Evolutionary conservation across 1,140 invertebrate species (phyloP).

Genomic region (Pantala flavescens): DNA sequence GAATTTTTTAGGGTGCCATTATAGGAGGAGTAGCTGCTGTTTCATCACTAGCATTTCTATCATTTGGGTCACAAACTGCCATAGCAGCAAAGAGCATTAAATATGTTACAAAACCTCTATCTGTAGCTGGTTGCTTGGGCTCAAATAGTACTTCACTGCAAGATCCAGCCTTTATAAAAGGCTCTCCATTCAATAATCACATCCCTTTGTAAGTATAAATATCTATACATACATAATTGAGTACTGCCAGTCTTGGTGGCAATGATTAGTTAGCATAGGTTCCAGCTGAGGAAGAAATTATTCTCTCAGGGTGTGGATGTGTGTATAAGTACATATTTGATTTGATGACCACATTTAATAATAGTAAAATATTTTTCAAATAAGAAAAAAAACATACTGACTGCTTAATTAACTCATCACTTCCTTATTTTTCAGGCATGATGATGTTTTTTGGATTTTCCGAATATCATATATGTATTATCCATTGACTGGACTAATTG

Average conservation of each 20-base stretch:
- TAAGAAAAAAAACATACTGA: no score
- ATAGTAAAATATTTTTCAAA: no score
- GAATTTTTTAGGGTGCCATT: background rate
- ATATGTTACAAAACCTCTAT: background rate
- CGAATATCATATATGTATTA: background rate
- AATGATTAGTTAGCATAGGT: no score
- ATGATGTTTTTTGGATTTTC: conserved; percentile 3
- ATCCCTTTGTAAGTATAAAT: conserved; percentile 14
- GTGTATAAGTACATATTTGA: no score
- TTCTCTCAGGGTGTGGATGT: no score
- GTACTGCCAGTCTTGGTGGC: no score
- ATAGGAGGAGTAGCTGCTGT: no score
- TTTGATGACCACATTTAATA: no score
- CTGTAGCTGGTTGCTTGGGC: background rate
- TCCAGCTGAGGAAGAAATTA: no score
- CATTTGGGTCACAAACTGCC: background rate
- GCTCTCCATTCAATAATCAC: conserved; percentile 28
- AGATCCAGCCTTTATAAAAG: background rate
- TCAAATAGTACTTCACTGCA: background rate
- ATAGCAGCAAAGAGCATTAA: background rate
- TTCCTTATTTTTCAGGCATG: background rate
- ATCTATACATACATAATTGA: no score
- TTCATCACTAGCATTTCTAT: background rate
- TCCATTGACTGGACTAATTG: background rate
- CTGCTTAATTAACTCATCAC: no score